Conservation (phyloP, 2,113 vertebrate species). For the Lagopus leucura region DNA sequence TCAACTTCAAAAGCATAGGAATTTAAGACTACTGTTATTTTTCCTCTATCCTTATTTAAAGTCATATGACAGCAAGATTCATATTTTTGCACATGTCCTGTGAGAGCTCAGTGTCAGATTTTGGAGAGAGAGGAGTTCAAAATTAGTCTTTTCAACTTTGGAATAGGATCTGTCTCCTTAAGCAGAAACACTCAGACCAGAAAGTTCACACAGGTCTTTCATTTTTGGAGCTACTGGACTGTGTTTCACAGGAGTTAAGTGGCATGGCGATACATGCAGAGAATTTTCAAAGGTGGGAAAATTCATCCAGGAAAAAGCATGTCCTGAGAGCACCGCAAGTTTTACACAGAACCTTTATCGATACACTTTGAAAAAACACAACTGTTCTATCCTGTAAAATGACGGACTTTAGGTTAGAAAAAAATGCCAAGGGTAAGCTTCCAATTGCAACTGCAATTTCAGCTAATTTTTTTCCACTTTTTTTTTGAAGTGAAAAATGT, state of each 20-base stretch:
- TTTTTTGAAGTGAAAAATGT: neutral
- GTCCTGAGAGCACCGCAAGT: neutral
- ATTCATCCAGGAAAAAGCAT: neutral
- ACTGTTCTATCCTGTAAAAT: neutral
- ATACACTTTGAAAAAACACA: neutral
- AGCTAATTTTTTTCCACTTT: neutral
- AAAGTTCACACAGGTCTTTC: neutral
- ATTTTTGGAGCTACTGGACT: neutral
- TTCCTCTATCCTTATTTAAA: neutral
- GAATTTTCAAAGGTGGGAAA: neutral
- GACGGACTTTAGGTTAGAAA: neutral
- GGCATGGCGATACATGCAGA: neutral
- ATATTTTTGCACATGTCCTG: neutral
- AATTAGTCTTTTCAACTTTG: neutral
- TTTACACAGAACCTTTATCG: neutral
- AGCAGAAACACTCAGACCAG: neutral
- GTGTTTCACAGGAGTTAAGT: neutral
- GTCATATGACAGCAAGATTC: neutral
- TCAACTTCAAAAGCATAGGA: neutral
- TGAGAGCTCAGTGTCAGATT: neutral
- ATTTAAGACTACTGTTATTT: neutral
- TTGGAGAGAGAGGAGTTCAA: neutral
- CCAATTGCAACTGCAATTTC: neutral
- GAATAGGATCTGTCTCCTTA: neutral
- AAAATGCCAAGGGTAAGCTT: neutral